These are phyloP conservation scores for Aricia agestis DNA, from an alignment of 1,140 invertebrate species.

Conservation along the genomic window DNA sequence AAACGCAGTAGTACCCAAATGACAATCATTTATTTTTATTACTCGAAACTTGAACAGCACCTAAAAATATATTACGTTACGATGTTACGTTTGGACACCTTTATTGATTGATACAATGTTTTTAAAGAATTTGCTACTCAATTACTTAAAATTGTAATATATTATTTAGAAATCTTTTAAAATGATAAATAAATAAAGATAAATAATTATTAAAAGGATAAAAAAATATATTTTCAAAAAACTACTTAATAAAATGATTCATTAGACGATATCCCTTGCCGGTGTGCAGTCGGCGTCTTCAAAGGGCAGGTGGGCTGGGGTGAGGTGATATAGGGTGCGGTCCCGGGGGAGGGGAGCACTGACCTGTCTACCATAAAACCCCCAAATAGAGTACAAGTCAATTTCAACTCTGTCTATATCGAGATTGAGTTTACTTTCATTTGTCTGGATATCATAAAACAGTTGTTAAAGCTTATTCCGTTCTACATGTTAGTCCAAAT, in stretches of 20 bases:
- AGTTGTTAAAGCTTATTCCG: background rate
- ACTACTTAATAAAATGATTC: background rate
- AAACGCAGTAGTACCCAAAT: too few relatives aligned
- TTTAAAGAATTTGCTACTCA: too few relatives aligned
- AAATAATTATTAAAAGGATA: background rate
- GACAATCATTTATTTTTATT: too few relatives aligned
- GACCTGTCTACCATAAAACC: slow-evolving; percentile 36
- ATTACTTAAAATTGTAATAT: too few relatives aligned
- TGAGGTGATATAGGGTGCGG: slow-evolving; percentile 45
- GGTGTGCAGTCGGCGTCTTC: slow-evolving; percentile 48
- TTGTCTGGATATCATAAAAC: background rate
- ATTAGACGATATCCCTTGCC: slow-evolving; percentile 21
- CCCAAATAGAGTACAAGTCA: slow-evolving; percentile 6
- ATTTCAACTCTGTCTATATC: slow-evolving; percentile 20
- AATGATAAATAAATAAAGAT: background rate
- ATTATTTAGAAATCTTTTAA: too few relatives aligned
- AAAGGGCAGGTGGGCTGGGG: slow-evolving; percentile 65
- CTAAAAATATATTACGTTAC: too few relatives aligned
- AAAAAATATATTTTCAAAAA: background rate
- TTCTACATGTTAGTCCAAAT: background rate
- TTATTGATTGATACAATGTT: too few relatives aligned
- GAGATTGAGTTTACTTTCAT: slow-evolving; percentile 19
- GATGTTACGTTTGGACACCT: too few relatives aligned
- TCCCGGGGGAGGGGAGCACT: slow-evolving; percentile 39
- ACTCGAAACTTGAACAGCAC: too few relatives aligned